Conservation (phyloP, 2,113 vertebrate genomes). For the human region GRCh38 chr3:129101001-129101500, state of each 20-base stretch:
- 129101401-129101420: neutral
- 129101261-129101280: neutral
- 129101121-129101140: neutral
- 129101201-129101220: neutral
- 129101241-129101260: neutral
- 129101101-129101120: neutral
- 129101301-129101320: neutral
- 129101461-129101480: neutral
- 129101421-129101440: neutral
- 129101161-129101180: no score
- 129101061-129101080: no score
- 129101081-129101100: no score
- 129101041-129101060: no score
- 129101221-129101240: neutral
- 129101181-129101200: neutral
- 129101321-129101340: neutral
- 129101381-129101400: neutral
- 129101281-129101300: neutral
- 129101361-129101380: neutral
- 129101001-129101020: no score
- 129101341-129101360: no score
- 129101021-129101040: no score
- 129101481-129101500: neutral
- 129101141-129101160: neutral
- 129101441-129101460: neutral